Evolutionary conservation across 2,888 invertebrate genomes (phyloP), one percentile per base, ranked within the genome.

Genomic region (Ormyrus thymus): DNA sequence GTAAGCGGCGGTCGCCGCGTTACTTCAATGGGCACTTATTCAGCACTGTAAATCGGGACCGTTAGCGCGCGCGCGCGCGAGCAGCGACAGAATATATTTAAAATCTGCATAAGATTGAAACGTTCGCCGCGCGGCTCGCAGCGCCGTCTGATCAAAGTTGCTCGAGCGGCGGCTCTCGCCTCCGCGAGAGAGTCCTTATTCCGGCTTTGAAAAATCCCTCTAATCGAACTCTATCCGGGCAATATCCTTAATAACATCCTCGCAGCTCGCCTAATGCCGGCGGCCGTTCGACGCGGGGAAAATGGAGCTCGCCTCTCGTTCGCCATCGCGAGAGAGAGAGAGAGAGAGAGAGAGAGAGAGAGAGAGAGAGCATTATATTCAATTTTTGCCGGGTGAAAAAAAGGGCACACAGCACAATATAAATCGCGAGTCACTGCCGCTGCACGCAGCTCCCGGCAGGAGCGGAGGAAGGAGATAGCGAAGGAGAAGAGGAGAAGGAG

Each of bases 351-450:
- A 9, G 10, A 69, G 69, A 56, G 10, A 69, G 46, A 6, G 65
- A 65, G 51, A 15, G 8, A 3, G n/a, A 11, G 50, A 43, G 78
- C 73, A 78, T 78, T 73, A 78, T 78, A 78, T 78, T 78, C 78
- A 78, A 78, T 78, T 78, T 78, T 78, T 73, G 55, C 59, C 11
- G 6, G 3, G 43, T 4, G 10, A 7, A n/a, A 70, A 70, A 56
- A 51, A 61, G 45, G 29, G 43, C 45, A 15, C 15, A 9, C 53
- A 56, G 58, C 62, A 73, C 73, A 78, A 73, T 78, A 78, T 78
- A 78, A 78, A 78, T 78, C 72, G 73, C 78, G 73, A 78, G 78
- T 78, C 78, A 78, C 73, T 78, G 58, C 45, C 45, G 69, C 46
- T 46, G 70, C 69, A 50, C 46, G n/a, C 70, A 11, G 76, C 76